A percentile compares a stretch with the other conserved stretches of the same genome.
Conservation (phyloP, 2,888 invertebrate genomes). For the Eupithecia vulgata region DNA sequence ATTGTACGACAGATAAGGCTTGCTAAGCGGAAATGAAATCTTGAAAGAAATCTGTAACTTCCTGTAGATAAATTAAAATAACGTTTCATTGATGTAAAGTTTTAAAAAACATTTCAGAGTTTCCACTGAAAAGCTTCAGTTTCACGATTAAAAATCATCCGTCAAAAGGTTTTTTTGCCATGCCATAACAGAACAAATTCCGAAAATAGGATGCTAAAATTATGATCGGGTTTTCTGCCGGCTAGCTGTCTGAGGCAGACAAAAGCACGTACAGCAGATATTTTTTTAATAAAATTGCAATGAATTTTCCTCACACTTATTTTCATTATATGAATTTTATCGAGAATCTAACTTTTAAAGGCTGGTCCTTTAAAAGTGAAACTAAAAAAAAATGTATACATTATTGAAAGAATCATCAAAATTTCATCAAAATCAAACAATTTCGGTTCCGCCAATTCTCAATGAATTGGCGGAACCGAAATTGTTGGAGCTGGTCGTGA, state of each 20-base stretch:
- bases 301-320: too few species aligned
- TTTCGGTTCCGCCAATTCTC: too few species aligned
- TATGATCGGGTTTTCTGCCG: background rate
- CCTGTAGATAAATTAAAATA: background rate
- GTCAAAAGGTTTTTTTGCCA: background rate
- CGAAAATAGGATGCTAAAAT: constrained; percentile 20
- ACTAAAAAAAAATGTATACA: too few species aligned
- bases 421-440: too few species aligned
- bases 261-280: too few species aligned
- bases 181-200: background rate
- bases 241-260: background rate
- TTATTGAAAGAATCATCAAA: too few species aligned
- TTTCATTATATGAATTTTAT: too few species aligned
- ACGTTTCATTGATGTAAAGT: background rate
- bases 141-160: background rate
- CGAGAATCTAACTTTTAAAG: too few species aligned
- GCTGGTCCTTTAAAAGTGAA: too few species aligned
- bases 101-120: background rate
- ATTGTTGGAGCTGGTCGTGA: too few species aligned
- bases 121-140: background rate
- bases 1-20: background rate
- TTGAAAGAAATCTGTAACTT: background rate
- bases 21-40: background rate
- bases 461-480: too few species aligned
- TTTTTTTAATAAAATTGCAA: too few species aligned